phyloP scores from a whole-genome alignment of 53 echinoderm and acorn worm species.

The Hippasteria phrygiana region DNA sequence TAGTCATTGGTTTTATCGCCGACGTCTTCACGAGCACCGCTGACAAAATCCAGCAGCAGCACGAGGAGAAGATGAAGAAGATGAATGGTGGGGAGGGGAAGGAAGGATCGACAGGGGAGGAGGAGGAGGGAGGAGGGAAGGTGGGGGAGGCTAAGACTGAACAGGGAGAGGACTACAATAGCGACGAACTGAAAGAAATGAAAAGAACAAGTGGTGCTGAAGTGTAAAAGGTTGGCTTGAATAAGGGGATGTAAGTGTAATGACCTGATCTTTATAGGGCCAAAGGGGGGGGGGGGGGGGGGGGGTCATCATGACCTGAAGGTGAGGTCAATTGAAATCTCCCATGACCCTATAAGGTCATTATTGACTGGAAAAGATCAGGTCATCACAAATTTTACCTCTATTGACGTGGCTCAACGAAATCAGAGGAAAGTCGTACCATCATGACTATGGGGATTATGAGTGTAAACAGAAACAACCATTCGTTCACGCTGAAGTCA shows the following conservation, averaged over 20 bases:
- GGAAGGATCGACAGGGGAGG: neutral
- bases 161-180: neutral
- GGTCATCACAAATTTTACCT: too few species aligned
- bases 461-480: too few species aligned
- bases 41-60: conserved; percentile 49
- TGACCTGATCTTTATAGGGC: too few species aligned
- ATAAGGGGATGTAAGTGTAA: neutral
- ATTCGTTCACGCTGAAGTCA: too few species aligned
- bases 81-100: conserved; percentile 9
- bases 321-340: too few species aligned
- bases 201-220: conserved; percentile 10
- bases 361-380: too few species aligned
- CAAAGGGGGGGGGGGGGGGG: too few species aligned
- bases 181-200: conserved; percentile 26
- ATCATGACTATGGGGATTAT: too few species aligned
- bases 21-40: conserved; percentile 64
- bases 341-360: too few species aligned
- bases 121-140: conserved; percentile 28
- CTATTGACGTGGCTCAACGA: too few species aligned
- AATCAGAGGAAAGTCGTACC: too few species aligned
- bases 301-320: too few species aligned
- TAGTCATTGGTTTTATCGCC: conserved; percentile 71
- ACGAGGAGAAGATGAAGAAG: conserved; percentile 40
- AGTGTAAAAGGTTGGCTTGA: neutral
- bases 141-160: neutral